phyloP scores from a whole-genome alignment of 1,140 invertebrate genomes.

The Phymorhynchus buccinoides region DNA sequence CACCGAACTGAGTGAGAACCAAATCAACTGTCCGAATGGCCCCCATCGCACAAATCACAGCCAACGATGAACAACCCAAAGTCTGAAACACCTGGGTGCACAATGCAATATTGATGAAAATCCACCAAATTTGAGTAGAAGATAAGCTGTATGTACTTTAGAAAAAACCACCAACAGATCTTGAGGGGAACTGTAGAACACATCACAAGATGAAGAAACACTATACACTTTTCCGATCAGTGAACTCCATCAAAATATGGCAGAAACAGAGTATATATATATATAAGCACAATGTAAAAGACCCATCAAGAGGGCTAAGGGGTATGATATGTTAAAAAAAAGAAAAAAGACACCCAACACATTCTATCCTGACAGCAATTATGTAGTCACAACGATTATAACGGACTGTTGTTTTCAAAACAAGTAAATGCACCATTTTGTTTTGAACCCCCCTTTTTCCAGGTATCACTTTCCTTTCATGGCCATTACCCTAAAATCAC shows the following conservation, averaged over 20 bases:
- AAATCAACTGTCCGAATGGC: no score
- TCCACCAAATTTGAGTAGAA: no score
- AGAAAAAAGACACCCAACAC: not conserved
- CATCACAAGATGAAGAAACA: not conserved
- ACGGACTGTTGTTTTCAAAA: no score
- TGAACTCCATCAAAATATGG: not conserved
- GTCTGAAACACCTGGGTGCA: no score
- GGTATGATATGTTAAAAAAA: slow-evolving; percentile 6
- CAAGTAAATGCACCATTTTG: slow-evolving; percentile 2
- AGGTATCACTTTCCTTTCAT: not conserved
- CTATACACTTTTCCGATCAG: not conserved
- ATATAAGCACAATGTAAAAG: not conserved
- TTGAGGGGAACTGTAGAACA: not conserved
- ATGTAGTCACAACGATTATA: no score
- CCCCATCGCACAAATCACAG: not conserved
- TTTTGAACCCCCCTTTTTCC: not conserved
- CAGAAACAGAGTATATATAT: not conserved
- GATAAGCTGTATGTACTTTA: no score
- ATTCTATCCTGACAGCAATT: not conserved
- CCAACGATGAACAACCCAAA: no score
- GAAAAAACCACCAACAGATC: no score
- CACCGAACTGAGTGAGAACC: no score
- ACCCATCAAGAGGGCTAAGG: not conserved
- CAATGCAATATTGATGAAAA: no score
- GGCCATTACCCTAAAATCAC: not conserved